These are phyloP conservation scores for Euschistus heros DNA, from an alignment of 1,140 invertebrate genomes.

Conservation along the genomic window DNA sequence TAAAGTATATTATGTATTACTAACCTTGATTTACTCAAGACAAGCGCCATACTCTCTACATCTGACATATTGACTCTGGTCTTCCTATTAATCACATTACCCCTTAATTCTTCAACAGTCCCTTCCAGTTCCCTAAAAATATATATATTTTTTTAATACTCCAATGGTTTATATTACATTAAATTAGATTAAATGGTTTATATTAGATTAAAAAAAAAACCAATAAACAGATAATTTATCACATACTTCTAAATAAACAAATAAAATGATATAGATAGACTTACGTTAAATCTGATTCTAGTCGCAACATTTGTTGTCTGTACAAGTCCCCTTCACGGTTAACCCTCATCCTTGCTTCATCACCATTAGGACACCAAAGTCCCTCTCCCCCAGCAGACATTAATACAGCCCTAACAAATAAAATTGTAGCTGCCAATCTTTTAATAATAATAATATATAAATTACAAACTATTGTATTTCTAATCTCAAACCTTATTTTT, in stretches of 20 bases:
- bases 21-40: slow-evolving; percentile 72
- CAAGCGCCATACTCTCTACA: slow-evolving; percentile 90
- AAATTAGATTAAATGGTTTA: too few relatives aligned
- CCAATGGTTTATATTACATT: too few relatives aligned
- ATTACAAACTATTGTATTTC: not conserved
- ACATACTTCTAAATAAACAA: not conserved
- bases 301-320: slow-evolving; percentile 75
- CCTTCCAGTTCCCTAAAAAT: slow-evolving; percentile 72
- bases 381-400: slow-evolving; percentile 49
- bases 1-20: not conserved
- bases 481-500: slow-evolving; percentile 49
- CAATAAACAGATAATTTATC: not conserved
- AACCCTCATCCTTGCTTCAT: slow-evolving; percentile 53
- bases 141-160: too few relatives aligned
- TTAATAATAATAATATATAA: not conserved
- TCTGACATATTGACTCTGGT: slow-evolving; percentile 92
- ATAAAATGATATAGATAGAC: slow-evolving; percentile 28
- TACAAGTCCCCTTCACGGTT: slow-evolving; percentile 75
- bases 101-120: slow-evolving; percentile 85
- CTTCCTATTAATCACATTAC: slow-evolving; percentile 88
- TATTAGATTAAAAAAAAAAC: not conserved
- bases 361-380: slow-evolving; percentile 43
- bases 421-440: not conserved
- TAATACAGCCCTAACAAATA: slow-evolving; percentile 42
- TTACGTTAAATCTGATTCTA: slow-evolving; percentile 83